These are phyloP conservation scores for Athene cunicularia DNA, from an alignment of 2,113 vertebrate genomes.

Conservation along the genomic window DNA sequence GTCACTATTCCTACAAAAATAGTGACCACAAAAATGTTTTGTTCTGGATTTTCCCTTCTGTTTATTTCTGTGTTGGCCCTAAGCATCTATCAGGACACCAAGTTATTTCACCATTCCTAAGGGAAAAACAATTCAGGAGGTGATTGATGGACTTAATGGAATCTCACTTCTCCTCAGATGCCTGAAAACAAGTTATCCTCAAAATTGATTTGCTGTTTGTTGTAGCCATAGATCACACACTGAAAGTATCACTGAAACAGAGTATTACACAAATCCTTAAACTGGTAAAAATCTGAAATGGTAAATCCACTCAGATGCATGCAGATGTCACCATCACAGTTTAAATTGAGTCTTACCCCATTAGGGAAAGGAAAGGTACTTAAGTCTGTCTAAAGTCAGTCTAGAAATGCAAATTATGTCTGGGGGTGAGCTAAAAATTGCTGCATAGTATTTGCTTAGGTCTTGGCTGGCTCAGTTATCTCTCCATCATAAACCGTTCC, in stretches of 20 bases:
- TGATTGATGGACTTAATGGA: slow-evolving; percentile 63
- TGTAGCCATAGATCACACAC: slow-evolving; percentile 52
- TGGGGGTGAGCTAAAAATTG: neutral
- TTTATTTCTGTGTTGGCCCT: slow-evolving; percentile 31
- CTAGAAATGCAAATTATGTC: neutral
- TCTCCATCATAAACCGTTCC: neutral
- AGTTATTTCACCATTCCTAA: slow-evolving; percentile 51
- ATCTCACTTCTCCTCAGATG: slow-evolving; percentile 53
- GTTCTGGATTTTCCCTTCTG: slow-evolving; percentile 26
- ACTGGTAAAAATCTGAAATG: neutral
- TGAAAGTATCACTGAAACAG: neutral
- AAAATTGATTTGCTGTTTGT: slow-evolving; percentile 64
- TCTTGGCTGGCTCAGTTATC: neutral
- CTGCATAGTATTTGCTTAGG: neutral
- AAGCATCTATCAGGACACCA: slow-evolving; percentile 42
- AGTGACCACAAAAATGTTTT: neutral
- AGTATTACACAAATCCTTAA: slow-evolving; percentile 12
- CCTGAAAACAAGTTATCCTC: slow-evolving; percentile 54
- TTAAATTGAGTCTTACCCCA: neutral
- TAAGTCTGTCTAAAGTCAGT: neutral
- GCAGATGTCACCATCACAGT: neutral
- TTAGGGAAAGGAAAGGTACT: neutral
- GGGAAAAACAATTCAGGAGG: slow-evolving; percentile 38
- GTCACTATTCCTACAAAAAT: neutral
- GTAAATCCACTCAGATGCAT: neutral